Evolutionary conservation across 2,888 invertebrate species (phyloP), one percentile per base, ranked within the genome.

Genomic region (Stenchaetothrips biformis): DNA sequence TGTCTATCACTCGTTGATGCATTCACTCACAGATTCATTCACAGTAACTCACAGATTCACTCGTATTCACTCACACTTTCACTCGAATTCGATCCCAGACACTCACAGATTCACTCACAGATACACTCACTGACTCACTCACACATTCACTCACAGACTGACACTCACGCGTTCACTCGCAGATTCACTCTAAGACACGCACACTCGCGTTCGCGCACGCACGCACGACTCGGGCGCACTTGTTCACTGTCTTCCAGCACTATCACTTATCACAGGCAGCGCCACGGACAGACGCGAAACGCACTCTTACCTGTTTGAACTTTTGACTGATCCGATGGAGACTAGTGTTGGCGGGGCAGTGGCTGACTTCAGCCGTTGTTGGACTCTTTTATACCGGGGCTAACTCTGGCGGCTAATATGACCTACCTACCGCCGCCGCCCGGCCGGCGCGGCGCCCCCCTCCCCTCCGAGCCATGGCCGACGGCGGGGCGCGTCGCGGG

Each of bases 291-390:
- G 21, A 21, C 67, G 25, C 67, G 67, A 11, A 25, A 74, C 67
- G 67, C 25, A 59, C 13, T 8, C 67, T 74, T 74, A 74, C 67
- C 67, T 74, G 67, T 74, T 74, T 74, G 8, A 74, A 74, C 8
- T 74, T 67, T 74, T 74, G 67, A 74, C 67, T 74, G 67, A 74
- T 74, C 67, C 67, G 67, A 25, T 74, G 67, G 7, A 74, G 67
- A 74, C 67, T 25, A 74, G 67, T 74, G 67, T 74, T 74, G 67
- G 67, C 67, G 67, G 25, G 67, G 67, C 21, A 74, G 67, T 74
- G 67, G 67, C 67, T 74, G 67, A 74, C 67, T 74, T 74, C 67
- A 74, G 67, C 67, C 67, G 67, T 74, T 74, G 67, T 74, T 74
- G 67, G 21, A 74, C 67, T n/a, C 67, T 74, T 74, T 21, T 74